These are phyloP conservation scores for Caenorhabditis zanzibari DNA, from an alignment of 2,888 invertebrate genomes.

Conservation along the genomic window DNA sequence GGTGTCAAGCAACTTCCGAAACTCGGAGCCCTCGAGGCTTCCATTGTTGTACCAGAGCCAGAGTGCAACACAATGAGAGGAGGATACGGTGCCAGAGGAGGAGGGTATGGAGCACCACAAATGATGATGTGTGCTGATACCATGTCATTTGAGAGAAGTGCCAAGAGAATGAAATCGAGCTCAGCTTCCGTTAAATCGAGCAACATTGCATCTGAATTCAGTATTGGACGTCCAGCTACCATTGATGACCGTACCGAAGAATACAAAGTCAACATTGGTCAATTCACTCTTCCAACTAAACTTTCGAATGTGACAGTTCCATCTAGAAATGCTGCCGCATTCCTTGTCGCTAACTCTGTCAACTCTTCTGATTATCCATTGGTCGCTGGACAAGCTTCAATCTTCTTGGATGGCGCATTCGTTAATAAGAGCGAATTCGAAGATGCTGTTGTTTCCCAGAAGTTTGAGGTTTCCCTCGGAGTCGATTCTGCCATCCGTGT, in stretches of 20 bases:
- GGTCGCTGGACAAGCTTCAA: conserved; percentile 72
- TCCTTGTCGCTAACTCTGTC: conserved; percentile 69
- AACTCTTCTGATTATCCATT: conserved; percentile 74
- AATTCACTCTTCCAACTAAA: conserved; percentile 82
- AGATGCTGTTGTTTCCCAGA: conserved; percentile 57
- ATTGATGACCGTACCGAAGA: conserved; percentile 60
- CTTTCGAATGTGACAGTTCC: conserved; percentile 83
- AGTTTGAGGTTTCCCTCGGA: conserved; percentile 83
- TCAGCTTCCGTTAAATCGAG: conserved; percentile 40
- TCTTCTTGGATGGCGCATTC: conserved; percentile 76
- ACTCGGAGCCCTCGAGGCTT: conserved; percentile 61
- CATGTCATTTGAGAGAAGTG: no score
- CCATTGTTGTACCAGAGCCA: conserved; percentile 41
- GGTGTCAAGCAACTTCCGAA: conserved; percentile 54
- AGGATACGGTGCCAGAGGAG: no score
- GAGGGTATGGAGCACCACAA: neutral
- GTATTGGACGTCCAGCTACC: conserved; percentile 45
- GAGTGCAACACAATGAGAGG: neutral
- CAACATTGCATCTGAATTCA: conserved; percentile 55
- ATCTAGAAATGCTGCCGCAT: conserved; percentile 74
- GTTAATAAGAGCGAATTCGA: conserved; percentile 67
- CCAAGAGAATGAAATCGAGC: neutral
- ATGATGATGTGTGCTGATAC: conserved; percentile 17
- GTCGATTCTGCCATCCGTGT: conserved; percentile 84
- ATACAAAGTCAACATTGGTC: conserved; percentile 81